Evolutionary conservation across 1,140 invertebrate genomes (phyloP), one percentile per base, ranked within the genome.

Genomic region (Saccostrea glomerata): DNA sequence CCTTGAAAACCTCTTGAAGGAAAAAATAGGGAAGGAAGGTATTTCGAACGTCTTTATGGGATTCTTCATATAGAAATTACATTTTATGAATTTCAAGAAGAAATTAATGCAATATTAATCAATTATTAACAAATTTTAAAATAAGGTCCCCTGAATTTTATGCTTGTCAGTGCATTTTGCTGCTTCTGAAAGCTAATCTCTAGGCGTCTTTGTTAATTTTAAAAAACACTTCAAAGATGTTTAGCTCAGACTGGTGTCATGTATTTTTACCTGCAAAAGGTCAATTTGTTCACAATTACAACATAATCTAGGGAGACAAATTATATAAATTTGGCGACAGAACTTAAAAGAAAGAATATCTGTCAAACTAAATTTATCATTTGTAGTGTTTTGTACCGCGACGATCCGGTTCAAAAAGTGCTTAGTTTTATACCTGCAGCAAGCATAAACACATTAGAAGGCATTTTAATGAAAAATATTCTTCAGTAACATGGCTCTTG

Each of bases 201-300:
- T 47, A 0, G 47, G 47, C 47, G 47, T 47, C 47, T 47, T 47
- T 47, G 47, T 47, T 3, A 47, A 47, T 47, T 6, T 47, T 6
- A 7, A 47, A 47, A 3, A 7, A 47, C 47, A 47, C 2, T 47
- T 47, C 2, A 47, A 47, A 47, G 47, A 47, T 47, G n/a, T 20
- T 5, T 30, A 77, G 70, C 30, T 77, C 12, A 25, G 23, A 36
- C 30, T 17, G 0, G 11, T 9, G 23, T 30, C 30, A 77, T 77
- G 23, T 20, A 20, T 77, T 73, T 12, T 73, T 30, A 36, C 25
- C 70, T 77, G 23, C 23, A 77, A 25, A 30, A 12, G 70, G 70
- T 77, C 70, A 77, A 77, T 77, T 77, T 30, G 25, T 77, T 77
- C 70, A 77, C 23, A 77, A 36, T 77, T 25, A 77, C 25, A 23